Base-by-base conservation (phyloP, 2,888 invertebrate genomes). In the Galerucella nymphaeae region DNA sequence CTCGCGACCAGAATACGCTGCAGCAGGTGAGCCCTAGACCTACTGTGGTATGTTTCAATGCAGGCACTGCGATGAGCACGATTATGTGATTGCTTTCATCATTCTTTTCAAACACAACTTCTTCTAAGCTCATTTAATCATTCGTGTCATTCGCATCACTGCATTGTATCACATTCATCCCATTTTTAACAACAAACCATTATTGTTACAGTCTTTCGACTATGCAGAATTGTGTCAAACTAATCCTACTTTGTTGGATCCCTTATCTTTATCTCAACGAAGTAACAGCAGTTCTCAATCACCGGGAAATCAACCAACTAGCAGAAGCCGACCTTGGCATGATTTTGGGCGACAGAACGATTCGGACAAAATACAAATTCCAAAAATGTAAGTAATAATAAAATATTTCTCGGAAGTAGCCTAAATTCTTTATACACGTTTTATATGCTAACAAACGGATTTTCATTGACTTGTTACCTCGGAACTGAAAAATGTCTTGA, bases 341-440 rank as follows among this genome's bases (percentile, higher is more conserved):
- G 97, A 96, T 89, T 97, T 96, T 87, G 96, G 96, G 71, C 90
- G 96, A 78, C 96, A 96, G 86, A 96, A 96, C 85, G 96, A 97
- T 87, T 95, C 95, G 71, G 97, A 97, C 87, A 97, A 97, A 90
- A 96, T 98, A 85, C 96, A 97, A 90, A 98, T 98, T 89, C 96
- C 97, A 87, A 98, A 98, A 94, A 90, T 97, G 97, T 97, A 90
- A 96, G 96, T 94, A 18, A n/a, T 16, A 85, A 75, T 77, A 68
- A 66, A 72, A 65, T 42, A 69, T 55, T 82, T 80, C 79, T 82
- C 78, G 79, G 80, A 82, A 81, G 76, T 80, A 75, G 68, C 76
- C 78, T 79, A 79, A 78, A 80, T 80, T 78, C 75, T 72, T 76
- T 73, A 75, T 72, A 76, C 75, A 77, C 72, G 78, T 78, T 76